Evolutionary conservation across 2,797 vertebrate species (phyloP), one percentile per base, ranked within the genome.

Genomic region (Denticeps clupeoides): DNA sequence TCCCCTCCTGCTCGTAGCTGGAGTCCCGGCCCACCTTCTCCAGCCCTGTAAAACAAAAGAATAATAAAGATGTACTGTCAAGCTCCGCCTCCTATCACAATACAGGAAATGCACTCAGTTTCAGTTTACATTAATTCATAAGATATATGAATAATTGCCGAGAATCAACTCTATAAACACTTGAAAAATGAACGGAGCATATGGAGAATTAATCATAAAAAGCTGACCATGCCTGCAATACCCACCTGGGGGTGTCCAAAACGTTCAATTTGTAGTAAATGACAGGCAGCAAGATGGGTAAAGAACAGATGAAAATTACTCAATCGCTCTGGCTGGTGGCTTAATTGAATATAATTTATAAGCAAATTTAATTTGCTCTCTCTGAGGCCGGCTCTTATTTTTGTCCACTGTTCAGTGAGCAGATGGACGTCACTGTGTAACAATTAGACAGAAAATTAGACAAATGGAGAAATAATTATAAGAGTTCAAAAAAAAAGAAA

Each of bases 1-100:
- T 97, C 18, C 92, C 93, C 62, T 97, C 93, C 72, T 97, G 93
- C 53, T 97, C 92, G 2, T 93, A 97, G 25, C 74, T 77, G 2
- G 93, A 97, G 70, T 97, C 89, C 33, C 89, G 83, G 1, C 90
- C 90, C 38, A 97, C 90, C 59, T 92, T 84, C 77, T 97, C 93
- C 69, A 93, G 58, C 2, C 89, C 93, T 97, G 67, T 1, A n/a
- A 64, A 63, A 3, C 45, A 7, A n/a, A n/a, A n/a, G 18, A 19
- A 19, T 2, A 18, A 18, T 19, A 19, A 19, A 18, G 2, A 3
- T 19, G 19, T 19, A 19, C 19, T 19, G 19, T 19, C 19, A 19
- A n/a, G n/a, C n/a, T n/a, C n/a, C 18, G 3, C 3, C 3, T 19
- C 2, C 18, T 19, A 19, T 3, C 19, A 19, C 18, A 19, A 18